These are phyloP conservation scores for Micrasema longulum DNA, from an alignment of 1,140 invertebrate species.

Conservation along the genomic window DNA sequence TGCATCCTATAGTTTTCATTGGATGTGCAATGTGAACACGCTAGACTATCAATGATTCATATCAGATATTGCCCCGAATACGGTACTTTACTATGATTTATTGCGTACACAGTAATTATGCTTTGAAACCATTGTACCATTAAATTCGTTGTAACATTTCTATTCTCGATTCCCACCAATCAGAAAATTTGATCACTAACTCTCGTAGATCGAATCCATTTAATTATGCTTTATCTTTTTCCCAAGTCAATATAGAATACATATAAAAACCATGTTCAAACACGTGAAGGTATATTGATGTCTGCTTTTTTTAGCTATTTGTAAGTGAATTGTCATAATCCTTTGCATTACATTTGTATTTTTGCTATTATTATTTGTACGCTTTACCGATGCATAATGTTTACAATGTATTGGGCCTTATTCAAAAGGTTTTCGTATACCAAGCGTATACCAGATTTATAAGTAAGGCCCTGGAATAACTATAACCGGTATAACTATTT, in stretches of 20 bases:
- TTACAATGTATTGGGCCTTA: too few relatives aligned
- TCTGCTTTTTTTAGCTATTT: too few relatives aligned
- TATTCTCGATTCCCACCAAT: not conserved
- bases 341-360: too few relatives aligned
- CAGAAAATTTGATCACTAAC: not conserved
- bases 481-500: too few relatives aligned
- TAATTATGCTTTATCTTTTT: not conserved
- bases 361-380: too few relatives aligned
- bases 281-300: too few relatives aligned
- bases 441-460: too few relatives aligned
- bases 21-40: constrained; percentile 1
- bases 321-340: too few relatives aligned
- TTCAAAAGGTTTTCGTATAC: too few relatives aligned
- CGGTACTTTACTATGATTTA: constrained; percentile 5
- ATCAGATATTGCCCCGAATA: not conserved
- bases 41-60: constrained; percentile 5
- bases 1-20: constrained; percentile 12
- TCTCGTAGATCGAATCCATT: not conserved
- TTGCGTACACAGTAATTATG: not conserved
- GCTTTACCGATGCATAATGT: too few relatives aligned
- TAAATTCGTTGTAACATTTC: not conserved
- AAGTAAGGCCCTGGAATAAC: too few relatives aligned
- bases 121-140: not conserved
- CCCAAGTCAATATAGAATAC: not conserved
- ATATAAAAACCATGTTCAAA: not conserved